A percentile compares a stretch with the other conserved stretches of the same genome.
Conservation (phyloP, 1,140 invertebrate genomes). For the Drosophila ohnishii region DNA sequence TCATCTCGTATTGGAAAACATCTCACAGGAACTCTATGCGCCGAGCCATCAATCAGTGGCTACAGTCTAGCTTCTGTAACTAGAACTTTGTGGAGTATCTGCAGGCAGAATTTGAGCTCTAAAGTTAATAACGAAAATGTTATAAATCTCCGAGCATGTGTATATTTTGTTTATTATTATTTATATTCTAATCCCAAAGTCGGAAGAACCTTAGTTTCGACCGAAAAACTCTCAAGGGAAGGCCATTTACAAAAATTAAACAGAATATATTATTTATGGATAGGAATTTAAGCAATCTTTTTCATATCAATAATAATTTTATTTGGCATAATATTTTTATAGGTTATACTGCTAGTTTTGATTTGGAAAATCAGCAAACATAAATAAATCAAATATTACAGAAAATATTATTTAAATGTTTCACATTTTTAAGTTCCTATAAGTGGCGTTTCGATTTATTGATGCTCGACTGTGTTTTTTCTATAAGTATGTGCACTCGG, state of each 20-base stretch:
- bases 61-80: conserved; percentile 15
- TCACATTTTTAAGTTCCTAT: background rate
- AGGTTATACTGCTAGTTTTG: background rate
- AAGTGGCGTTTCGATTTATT: background rate
- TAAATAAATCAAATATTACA: background rate
- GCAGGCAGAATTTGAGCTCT: too few relatives aligned
- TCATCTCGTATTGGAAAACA: conserved; percentile 20
- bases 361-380: too few relatives aligned
- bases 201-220: background rate
- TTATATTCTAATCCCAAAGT: background rate
- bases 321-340: background rate
- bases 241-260: background rate
- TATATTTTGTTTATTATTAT: background rate
- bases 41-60: conserved; percentile 27
- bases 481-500: conserved; percentile 28
- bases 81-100: background rate
- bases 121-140: background rate
- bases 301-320: background rate
- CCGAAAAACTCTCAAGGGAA: background rate
- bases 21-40: conserved; percentile 28
- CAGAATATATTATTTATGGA: background rate
- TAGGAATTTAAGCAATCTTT: background rate
- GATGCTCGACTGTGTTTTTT: conserved; percentile 13
- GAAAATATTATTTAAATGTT: background rate
- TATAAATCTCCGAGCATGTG: background rate